Evolutionary conservation across 2,113 vertebrate species (phyloP).

Genomic region (Agelaius tricolor): DNA sequence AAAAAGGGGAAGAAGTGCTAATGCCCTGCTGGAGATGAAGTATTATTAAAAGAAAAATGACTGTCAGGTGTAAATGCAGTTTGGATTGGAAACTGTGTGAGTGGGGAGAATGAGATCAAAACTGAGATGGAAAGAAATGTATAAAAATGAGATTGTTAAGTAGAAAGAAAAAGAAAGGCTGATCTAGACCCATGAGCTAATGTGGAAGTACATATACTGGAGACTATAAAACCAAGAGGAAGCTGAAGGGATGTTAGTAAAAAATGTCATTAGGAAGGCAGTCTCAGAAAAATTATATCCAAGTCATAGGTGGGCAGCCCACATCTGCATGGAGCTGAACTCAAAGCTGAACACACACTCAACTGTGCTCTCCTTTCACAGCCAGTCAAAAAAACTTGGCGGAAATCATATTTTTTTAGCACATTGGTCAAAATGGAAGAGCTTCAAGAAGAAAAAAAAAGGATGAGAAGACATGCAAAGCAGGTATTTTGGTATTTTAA

Average conservation of each 20-base stretch:
- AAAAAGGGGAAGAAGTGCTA: not conserved
- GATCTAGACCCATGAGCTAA: not conserved
- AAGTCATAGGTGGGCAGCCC: not conserved
- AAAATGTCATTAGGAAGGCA: not conserved
- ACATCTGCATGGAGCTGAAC: not conserved
- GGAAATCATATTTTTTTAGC: not conserved
- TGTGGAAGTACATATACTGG: not conserved
- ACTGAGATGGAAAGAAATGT: not conserved
- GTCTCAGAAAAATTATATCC: fast-evolving
- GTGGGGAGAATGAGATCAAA: not conserved
- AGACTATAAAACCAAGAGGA: not conserved
- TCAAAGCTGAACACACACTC: not conserved
- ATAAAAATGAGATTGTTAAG: not conserved
- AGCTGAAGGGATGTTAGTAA: not conserved
- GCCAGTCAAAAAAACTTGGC: not conserved
- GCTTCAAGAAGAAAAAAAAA: not conserved
- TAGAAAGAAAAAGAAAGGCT: not conserved
- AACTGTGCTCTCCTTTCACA: not conserved
- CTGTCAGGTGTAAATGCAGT: conserved; percentile 9
- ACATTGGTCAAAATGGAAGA: not conserved
- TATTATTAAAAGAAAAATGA: not conserved
- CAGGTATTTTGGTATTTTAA: not conserved
- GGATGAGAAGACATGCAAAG: not conserved
- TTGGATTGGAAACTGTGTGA: not conserved
- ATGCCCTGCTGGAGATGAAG: not conserved